These are phyloP conservation scores for Urocynchramus pylzowi DNA, from an alignment of 2,113 vertebrate species.

Conservation along the genomic window DNA sequence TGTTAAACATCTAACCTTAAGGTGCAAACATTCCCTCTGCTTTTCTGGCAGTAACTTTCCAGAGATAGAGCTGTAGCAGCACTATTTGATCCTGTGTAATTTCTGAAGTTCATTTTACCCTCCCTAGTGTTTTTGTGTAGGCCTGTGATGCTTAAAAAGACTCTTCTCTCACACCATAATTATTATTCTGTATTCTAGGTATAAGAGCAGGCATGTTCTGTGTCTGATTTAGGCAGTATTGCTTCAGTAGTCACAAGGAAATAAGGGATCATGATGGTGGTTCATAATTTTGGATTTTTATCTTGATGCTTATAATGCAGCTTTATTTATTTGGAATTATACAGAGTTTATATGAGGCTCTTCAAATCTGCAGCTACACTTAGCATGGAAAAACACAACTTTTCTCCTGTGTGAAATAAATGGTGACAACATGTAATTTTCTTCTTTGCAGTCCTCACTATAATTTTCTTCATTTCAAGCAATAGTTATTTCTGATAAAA, in stretches of 20 bases:
- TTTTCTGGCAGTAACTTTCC: not conserved
- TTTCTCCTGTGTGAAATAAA: conserved; percentile 60
- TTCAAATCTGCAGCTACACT: conserved; percentile 46
- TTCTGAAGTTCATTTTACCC: not conserved
- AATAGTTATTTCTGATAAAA: conserved; percentile 70
- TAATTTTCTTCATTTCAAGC: conserved; percentile 69
- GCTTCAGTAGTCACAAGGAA: not conserved
- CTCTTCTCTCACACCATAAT: not conserved
- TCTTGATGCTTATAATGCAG: not conserved
- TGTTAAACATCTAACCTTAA: not conserved
- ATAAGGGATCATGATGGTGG: conserved; percentile 36
- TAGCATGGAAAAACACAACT: conserved; percentile 49
- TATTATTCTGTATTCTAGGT: not conserved
- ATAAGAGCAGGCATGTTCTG: not conserved
- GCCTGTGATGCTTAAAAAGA: not conserved
- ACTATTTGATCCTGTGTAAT: not conserved
- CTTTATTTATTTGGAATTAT: conserved; percentile 39
- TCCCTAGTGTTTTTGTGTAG: not conserved
- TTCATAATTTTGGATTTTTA: conserved; percentile 53
- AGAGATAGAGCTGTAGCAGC: not conserved
- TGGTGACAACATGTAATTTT: conserved; percentile 68
- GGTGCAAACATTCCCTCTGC: not conserved
- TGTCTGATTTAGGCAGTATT: not conserved
- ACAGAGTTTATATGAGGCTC: not conserved
- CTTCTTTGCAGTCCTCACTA: conserved; percentile 65